phyloP scores from a whole-genome alignment of 2,113 vertebrate genomes.

The Eurystomus gularis region DNA sequence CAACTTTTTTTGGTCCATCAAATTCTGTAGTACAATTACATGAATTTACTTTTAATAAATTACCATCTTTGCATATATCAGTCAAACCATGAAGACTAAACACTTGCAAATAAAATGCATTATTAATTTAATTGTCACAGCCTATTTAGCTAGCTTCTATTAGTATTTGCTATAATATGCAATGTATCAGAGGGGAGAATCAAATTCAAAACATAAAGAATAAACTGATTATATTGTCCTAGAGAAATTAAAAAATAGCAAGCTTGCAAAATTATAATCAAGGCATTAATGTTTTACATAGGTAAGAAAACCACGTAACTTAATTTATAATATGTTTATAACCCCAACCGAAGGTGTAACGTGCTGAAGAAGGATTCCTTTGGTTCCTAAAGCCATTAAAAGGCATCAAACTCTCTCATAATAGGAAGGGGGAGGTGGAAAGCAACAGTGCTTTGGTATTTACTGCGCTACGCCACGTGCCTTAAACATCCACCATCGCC shows the following conservation, averaged over 20 bases:
- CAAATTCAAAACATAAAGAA: conserved; percentile 75
- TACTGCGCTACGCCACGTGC: background rate
- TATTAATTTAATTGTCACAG: conserved; percentile 92
- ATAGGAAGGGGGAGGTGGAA: background rate
- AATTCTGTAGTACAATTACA: conserved; percentile 90
- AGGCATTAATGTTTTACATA: conserved; percentile 75
- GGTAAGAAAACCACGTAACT: conserved; percentile 68
- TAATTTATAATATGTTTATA: conserved; percentile 45
- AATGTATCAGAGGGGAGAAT: conserved; percentile 72
- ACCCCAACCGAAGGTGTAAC: conserved; percentile 31
- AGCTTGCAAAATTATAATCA: conserved; percentile 75
- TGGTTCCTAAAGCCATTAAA: conserved; percentile 49
- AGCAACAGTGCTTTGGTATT: background rate
- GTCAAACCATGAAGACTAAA: conserved; percentile 91
- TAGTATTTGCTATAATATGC: conserved; percentile 76
- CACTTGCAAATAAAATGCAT: conserved; percentile 96
- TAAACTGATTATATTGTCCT: conserved; percentile 75
- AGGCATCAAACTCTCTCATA: background rate
- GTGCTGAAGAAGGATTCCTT: conserved; percentile 45
- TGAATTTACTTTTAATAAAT: conserved; percentile 98
- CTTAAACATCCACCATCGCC: background rate
- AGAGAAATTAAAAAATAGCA: conserved; percentile 76
- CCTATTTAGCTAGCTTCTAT: conserved; percentile 80
- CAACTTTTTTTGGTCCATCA: conserved; percentile 95
- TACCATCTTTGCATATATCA: conserved; percentile 97